These are phyloP conservation scores for Camponotus pennsylvanicus DNA, from an alignment of 1,140 invertebrate genomes.

Conservation along the genomic window DNA sequence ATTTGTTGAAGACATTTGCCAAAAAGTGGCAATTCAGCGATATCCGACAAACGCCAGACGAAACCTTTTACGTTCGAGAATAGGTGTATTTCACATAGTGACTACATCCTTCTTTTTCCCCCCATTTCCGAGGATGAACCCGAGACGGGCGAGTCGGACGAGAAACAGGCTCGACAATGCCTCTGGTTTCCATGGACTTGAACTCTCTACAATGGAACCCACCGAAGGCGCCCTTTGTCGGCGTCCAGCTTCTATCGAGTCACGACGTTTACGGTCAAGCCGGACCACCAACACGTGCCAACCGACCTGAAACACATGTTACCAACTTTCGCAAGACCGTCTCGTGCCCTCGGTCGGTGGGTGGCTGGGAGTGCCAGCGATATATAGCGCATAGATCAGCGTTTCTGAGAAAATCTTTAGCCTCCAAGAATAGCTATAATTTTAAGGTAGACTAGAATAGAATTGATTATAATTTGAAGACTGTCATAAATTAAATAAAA, in stretches of 20 bases:
- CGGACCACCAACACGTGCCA: constrained; percentile 82
- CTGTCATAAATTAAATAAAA: background rate
- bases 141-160: constrained; percentile 77
- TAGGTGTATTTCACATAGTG: background rate
- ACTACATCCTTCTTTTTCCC: constrained; percentile 2
- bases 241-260: constrained; percentile 71
- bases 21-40: background rate
- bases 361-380: background rate
- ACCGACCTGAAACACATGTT: constrained; percentile 78
- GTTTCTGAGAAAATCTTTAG: background rate
- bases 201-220: constrained; percentile 77
- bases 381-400: background rate
- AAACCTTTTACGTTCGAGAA: background rate
- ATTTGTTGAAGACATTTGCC: background rate
- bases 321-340: constrained; percentile 77
- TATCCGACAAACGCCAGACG: background rate
- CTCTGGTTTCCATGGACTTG: constrained; percentile 72
- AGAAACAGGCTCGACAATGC: constrained; percentile 79
- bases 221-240: constrained; percentile 80
- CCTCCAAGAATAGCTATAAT: background rate
- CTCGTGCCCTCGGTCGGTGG: background rate
- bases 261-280: constrained; percentile 67
- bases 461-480: background rate
- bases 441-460: background rate
- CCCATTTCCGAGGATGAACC: constrained; percentile 69